Percentiles rank a stretch among this genome's conserved stretches.
phyloP scores from a whole-genome alignment of 2,113 vertebrate species.

The Capreolus pygargus region DNA sequence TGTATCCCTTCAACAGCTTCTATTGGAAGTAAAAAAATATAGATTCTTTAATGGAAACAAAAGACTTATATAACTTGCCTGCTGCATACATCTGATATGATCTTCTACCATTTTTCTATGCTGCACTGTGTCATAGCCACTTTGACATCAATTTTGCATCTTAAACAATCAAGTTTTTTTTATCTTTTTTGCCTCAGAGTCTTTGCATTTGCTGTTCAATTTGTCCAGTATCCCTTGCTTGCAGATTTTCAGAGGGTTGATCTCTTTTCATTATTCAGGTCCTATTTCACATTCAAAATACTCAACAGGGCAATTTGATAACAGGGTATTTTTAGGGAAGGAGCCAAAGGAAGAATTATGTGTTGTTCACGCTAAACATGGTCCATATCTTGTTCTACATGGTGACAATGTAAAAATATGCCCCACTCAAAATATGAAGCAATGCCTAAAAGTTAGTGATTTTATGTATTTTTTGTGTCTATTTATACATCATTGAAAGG shows the following conservation, averaged over 20 bases:
- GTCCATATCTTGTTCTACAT: not conserved
- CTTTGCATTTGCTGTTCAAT: not conserved
- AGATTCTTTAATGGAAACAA: not conserved
- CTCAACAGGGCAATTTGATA: not conserved
- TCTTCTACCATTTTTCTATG: not conserved
- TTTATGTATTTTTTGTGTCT: not conserved
- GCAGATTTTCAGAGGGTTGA: not conserved
- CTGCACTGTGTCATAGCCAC: not conserved
- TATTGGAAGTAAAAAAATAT: not conserved
- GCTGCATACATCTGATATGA: not conserved
- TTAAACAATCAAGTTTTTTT: not conserved
- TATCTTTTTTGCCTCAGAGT: not conserved
- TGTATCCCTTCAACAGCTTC: not conserved
- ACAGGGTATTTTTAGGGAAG: not conserved
- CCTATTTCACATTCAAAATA: not conserved
- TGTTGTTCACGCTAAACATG: not conserved
- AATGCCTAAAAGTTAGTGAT: not conserved
- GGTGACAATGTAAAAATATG: not conserved
- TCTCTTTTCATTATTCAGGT: not conserved
- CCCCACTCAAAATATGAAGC: not conserved
- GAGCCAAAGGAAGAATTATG: not conserved
- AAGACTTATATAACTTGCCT: not conserved
- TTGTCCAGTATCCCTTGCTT: not conserved
- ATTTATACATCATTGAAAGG: not conserved
- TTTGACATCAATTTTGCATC: not conserved